Evolutionary conservation across 2,113 vertebrate genomes (phyloP).

Genomic region (Hemichromis elongatus): DNA sequence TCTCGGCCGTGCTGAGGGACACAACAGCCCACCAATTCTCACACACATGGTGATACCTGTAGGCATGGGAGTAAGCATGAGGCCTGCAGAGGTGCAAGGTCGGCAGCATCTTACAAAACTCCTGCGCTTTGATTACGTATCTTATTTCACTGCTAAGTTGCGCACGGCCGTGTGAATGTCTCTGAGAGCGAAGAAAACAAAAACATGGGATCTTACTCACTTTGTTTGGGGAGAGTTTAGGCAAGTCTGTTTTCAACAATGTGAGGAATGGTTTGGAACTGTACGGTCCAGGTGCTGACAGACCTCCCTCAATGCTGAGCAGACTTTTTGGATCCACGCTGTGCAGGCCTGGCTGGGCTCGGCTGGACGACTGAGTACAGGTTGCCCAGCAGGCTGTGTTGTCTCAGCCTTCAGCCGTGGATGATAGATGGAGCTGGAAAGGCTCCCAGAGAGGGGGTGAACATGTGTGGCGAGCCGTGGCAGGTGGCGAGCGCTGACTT

Average conservation of each 20-base stretch:
- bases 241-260: slow-evolving; percentile 37
- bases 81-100: slow-evolving; percentile 8
- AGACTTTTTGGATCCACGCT: slow-evolving; percentile 40
- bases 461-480: slow-evolving; percentile 79
- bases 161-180: slow-evolving; percentile 1
- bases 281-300: slow-evolving; percentile 50
- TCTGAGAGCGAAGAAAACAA: slow-evolving; percentile 25
- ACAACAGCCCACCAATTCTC: slow-evolving; percentile 37
- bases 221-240: slow-evolving; percentile 25
- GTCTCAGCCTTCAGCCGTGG: slow-evolving; percentile 71
- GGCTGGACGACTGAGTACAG: slow-evolving; percentile 68
- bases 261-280: not conserved
- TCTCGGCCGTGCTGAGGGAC: slow-evolving; percentile 8
- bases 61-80: slow-evolving; percentile 17
- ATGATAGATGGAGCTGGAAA: slow-evolving; percentile 82
- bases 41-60: slow-evolving; percentile 14
- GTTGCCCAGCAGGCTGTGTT: slow-evolving; percentile 84
- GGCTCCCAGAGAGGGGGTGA: slow-evolving; percentile 56
- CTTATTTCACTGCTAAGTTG: slow-evolving; percentile 37
- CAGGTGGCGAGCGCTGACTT: slow-evolving; percentile 90
- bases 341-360: slow-evolving; percentile 63
- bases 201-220: slow-evolving; percentile 21
- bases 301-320: slow-evolving; percentile 16
- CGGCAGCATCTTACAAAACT: slow-evolving; percentile 22
- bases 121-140: slow-evolving; percentile 41